phyloP scores from a whole-genome alignment of 2,113 vertebrate species.

The Hippocampus guttulatus region DNA sequence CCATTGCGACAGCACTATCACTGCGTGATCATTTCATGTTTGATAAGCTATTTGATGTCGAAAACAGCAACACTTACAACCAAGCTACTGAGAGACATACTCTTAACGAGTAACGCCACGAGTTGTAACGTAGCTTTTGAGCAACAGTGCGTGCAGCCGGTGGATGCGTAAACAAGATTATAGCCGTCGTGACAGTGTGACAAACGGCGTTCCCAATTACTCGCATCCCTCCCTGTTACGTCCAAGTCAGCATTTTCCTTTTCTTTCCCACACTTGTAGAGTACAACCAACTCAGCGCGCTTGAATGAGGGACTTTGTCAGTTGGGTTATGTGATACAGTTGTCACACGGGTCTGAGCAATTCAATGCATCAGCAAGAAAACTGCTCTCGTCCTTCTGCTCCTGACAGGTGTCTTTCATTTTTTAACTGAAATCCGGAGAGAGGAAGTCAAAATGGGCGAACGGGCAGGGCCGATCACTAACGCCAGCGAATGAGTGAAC shows the following conservation, averaged over 20 bases:
- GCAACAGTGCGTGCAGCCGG: too few species aligned
- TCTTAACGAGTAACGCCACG: too few species aligned
- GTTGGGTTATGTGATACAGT: constrained; percentile 53
- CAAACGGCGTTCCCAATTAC: constrained; percentile 33
- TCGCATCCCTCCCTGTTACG: constrained; percentile 13
- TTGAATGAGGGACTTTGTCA: constrained; percentile 17
- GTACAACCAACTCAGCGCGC: constrained; percentile 1
- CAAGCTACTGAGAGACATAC: too few species aligned
- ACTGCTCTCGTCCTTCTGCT: constrained; percentile 55
- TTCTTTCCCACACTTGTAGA: constrained; percentile 39
- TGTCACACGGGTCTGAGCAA: constrained; percentile 41
- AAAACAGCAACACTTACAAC: too few species aligned
- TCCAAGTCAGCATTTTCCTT: constrained; percentile 41
- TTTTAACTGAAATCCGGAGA: too few species aligned
- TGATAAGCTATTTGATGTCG: too few species aligned
- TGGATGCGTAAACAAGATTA: constrained; percentile 9
- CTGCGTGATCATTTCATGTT: too few species aligned
- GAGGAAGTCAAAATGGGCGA: too few species aligned
- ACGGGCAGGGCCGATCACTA: too few species aligned
- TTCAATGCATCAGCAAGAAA: constrained; percentile 21
- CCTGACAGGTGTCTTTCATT: constrained; percentile 11
- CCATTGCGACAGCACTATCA: too few species aligned
- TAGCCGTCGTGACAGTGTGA: constrained; percentile 28
- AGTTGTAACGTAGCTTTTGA: background rate
- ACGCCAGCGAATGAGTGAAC: too few species aligned